These are phyloP conservation scores for Goniozus legneri DNA, from an alignment of 1,140 invertebrate genomes.

Conservation along the genomic window DNA sequence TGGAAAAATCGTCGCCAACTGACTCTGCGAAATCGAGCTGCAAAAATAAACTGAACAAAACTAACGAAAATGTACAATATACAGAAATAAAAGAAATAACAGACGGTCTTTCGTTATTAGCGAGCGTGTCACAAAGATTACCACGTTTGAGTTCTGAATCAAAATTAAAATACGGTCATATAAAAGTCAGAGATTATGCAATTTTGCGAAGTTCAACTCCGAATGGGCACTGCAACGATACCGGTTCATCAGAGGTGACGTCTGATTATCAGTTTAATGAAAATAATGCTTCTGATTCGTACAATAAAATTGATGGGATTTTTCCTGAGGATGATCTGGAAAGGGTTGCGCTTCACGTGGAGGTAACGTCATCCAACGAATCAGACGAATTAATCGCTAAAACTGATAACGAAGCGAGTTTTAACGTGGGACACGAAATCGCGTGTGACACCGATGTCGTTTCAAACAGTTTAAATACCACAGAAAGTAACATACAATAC, in stretches of 20 bases:
- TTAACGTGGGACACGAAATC: constrained; percentile 20
- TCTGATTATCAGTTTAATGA: constrained; percentile 19
- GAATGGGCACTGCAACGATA: constrained; percentile 10
- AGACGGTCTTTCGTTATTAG: constrained; percentile 46
- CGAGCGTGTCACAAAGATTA: constrained; percentile 40
- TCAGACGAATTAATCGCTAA: background rate
- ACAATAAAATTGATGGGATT: constrained; percentile 29
- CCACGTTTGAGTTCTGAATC: constrained; percentile 16
- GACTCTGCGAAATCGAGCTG: no score
- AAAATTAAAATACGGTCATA: constrained; percentile 20
- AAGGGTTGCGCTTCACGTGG: constrained; percentile 39
- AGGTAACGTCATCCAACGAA: constrained; percentile 33
- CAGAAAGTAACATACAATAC: constrained; percentile 21
- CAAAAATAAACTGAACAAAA: no score
- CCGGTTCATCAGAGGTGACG: constrained; percentile 17
- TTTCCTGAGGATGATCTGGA: constrained; percentile 36
- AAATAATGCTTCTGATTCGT: constrained; percentile 19
- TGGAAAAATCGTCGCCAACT: background rate
- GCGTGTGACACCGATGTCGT: constrained; percentile 20
- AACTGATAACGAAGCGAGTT: constrained; percentile 9
- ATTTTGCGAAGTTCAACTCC: constrained; percentile 18
- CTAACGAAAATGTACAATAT: no score
- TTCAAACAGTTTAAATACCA: constrained; percentile 22
- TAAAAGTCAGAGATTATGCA: constrained; percentile 44
- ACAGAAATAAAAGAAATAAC: constrained; percentile 37